Conservation (phyloP, 1,140 invertebrate species). For the Paralvinella palmiformis region DNA sequence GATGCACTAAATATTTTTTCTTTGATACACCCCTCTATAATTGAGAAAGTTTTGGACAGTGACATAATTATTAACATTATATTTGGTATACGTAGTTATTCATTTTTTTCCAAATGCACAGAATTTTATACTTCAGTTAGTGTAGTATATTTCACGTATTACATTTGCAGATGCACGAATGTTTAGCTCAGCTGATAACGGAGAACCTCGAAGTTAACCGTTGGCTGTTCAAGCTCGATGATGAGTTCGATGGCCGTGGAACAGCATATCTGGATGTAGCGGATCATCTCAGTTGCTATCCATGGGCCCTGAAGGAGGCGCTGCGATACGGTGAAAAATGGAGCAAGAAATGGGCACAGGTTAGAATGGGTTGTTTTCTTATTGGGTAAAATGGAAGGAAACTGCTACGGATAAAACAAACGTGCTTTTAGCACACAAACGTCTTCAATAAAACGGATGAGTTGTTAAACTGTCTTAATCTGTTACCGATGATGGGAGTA, state of each 20-base stretch:
- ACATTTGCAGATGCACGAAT: slow-evolving; percentile 43
- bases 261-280: slow-evolving; percentile 46
- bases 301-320: slow-evolving; percentile 45
- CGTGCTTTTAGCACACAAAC: too few species aligned
- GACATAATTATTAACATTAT: too few species aligned
- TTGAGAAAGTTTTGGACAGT: background rate
- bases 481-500: too few species aligned
- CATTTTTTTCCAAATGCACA: too few species aligned
- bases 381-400: background rate
- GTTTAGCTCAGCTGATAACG: slow-evolving; percentile 46
- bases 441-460: too few species aligned
- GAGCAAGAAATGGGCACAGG: slow-evolving; percentile 51
- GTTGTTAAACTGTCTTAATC: too few species aligned
- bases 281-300: slow-evolving; percentile 42
- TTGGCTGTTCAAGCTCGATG: slow-evolving; percentile 50
- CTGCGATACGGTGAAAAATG: slow-evolving; percentile 49
- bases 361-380: slow-evolving; percentile 14
- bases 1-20: too few species aligned
- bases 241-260: slow-evolving; percentile 47
- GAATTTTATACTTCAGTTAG: slow-evolving; percentile 5
- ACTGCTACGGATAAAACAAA: background rate
- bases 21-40: too few species aligned
- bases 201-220: slow-evolving; percentile 44
- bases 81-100: too few species aligned
- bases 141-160: slow-evolving; percentile 6